These are phyloP conservation scores for Alligator sinensis DNA, from an alignment of 2,113 vertebrate genomes.

Conservation along the genomic window DNA sequence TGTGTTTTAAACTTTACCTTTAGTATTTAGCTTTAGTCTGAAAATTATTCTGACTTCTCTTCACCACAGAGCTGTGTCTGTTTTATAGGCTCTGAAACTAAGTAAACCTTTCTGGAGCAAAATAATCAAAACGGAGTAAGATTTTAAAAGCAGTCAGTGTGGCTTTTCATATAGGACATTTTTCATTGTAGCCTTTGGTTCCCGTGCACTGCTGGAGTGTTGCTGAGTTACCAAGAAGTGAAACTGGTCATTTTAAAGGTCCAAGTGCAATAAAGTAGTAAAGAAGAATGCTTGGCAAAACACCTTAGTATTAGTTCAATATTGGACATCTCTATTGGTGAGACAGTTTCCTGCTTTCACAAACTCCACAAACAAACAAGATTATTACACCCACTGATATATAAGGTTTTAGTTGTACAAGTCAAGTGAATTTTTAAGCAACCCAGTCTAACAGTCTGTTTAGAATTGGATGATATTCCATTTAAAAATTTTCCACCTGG, in stretches of 20 bases:
- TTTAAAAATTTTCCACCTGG: not conserved
- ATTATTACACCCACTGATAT: constrained; percentile 9
- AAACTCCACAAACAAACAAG: constrained; percentile 19
- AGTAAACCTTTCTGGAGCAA: not conserved
- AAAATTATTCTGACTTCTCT: not conserved
- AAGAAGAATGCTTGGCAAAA: not conserved
- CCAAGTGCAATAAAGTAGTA: constrained; percentile 21
- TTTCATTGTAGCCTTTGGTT: not conserved
- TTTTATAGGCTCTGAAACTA: not conserved
- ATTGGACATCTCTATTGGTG: not conserved
- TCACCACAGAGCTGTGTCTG: not conserved
- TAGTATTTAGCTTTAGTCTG: not conserved
- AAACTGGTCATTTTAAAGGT: constrained; percentile 9
- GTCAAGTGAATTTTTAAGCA: not conserved
- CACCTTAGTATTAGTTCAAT: not conserved
- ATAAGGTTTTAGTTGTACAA: not conserved
- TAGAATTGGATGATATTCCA: not conserved
- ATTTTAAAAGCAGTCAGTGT: not conserved
- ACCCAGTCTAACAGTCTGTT: not conserved
- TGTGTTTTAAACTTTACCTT: not conserved
- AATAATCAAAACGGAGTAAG: not conserved
- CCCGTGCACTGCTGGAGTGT: not conserved
- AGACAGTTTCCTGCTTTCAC: constrained; percentile 4
- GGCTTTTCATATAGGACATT: not conserved
- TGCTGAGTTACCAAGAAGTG: not conserved